Percentiles rank a stretch among this genome's conserved stretches.
Evolutionary conservation across 2,888 invertebrate genomes (phyloP).

Genomic region (Melanotus villosus): DNA sequence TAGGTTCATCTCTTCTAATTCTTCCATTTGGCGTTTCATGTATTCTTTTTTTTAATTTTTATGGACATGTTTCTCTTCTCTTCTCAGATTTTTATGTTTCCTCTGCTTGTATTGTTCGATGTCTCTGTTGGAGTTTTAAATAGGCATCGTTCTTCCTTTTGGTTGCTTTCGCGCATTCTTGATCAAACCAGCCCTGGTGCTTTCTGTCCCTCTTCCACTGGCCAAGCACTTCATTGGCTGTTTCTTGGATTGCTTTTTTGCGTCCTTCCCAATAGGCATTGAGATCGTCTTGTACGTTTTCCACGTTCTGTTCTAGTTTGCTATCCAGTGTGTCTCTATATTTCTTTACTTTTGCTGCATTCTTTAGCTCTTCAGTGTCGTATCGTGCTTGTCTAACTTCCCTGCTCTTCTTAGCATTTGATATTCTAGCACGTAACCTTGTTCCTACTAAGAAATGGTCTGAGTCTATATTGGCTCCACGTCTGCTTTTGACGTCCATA

Average conservation of each 20-base stretch:
- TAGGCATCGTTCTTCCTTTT: neutral
- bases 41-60: neutral
- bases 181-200: neutral
- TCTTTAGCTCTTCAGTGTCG: neutral
- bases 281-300: neutral
- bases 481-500: neutral
- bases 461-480: neutral
- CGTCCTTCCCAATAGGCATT: neutral
- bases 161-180: neutral
- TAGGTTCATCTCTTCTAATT: neutral
- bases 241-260: neutral
- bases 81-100: neutral
- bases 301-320: neutral
- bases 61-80: neutral
- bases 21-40: neutral
- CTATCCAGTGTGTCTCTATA: neutral
- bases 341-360: neutral
- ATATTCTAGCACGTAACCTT: neutral
- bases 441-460: neutral
- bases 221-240: neutral
- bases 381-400: neutral
- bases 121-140: neutral
- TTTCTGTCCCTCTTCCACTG: neutral
- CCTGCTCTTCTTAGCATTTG: neutral
- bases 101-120: neutral